Evolutionary conservation across 2,797 vertebrate genomes (phyloP).

Genomic region (Sternotherus odoratus): DNA sequence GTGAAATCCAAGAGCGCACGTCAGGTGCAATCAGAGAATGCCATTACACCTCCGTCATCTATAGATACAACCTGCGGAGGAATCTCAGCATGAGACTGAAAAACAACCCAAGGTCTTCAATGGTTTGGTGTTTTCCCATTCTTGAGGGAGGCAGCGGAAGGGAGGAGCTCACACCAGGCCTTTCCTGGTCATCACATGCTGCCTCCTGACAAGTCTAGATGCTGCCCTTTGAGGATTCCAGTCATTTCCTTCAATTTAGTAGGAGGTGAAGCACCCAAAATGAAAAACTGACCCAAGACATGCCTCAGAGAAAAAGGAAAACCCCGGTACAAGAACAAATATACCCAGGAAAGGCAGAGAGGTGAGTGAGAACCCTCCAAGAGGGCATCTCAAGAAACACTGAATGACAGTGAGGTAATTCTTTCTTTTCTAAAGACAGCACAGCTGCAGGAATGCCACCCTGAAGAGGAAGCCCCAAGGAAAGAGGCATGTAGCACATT

Average conservation of each 20-base stretch:
- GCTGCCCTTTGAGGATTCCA: neutral
- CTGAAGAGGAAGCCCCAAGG: neutral
- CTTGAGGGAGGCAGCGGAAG: neutral
- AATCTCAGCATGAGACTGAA: neutral
- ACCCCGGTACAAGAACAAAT: neutral
- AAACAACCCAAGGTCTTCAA: neutral
- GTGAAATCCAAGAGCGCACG: neutral
- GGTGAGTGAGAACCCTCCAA: neutral
- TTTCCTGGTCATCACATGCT: neutral
- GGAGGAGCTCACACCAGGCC: neutral
- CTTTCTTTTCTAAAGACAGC: neutral
- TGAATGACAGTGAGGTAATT: neutral
- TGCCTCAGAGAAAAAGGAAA: neutral
- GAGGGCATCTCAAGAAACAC: neutral
- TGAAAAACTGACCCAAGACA: constrained; percentile 17
- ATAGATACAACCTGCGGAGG: neutral
- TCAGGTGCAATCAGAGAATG: neutral
- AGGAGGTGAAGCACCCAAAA: neutral
- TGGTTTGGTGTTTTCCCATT: neutral
- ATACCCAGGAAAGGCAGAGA: neutral
- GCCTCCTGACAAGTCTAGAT: neutral
- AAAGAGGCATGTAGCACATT: neutral
- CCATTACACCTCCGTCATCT: neutral
- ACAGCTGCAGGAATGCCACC: neutral
- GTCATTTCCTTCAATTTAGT: neutral